Base-by-base conservation (phyloP, 2,888 invertebrate species). In the Salticus scenicus region DNA sequence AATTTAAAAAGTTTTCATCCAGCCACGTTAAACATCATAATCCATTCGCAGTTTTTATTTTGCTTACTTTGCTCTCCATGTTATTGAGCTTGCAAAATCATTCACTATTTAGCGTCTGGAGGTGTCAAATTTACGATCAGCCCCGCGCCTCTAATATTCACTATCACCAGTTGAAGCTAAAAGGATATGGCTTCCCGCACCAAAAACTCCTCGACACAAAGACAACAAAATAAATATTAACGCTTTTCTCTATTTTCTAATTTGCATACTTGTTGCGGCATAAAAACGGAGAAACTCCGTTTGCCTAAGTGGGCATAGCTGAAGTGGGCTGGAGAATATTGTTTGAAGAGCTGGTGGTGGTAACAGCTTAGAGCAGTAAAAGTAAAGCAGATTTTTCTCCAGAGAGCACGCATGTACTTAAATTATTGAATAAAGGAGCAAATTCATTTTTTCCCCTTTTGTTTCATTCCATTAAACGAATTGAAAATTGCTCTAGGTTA, bases 211-310 rank as follows among this genome's bases (percentile, higher is more conserved):
- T 4, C 12, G 20, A 12, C 20, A 2, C 67, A 30, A n/a, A 75
- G 76, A 76, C 75, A 82, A 82, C 82, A 82, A 64, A 82, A 82
- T 82, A 76, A 82, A 82, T 82, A 82, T 82, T 82, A 82, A 71
- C 71, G 76, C 66, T 76, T 64, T 75, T 76, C 71, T 33, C 76
- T 71, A 51, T 76, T 82, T 51, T 64, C 82, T 82, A 64, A 82
- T 82, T 82, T 82, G 72, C 70, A 82, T 82, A 82, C 82, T 82
- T 82, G 82, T 81, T 81, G 81, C 37, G 75, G 42, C 69, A 69
- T 70, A 57, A 57, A n/a, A 57, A 24, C 5, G 24, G 2, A 24
- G 42, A 1, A 20, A 24, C 57, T 57, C 12, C 57, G 12, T 57
- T 12, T 24, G 57, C 7, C 17, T 47, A 14, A 47, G 47, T 2